Evolutionary conservation across 2,888 invertebrate species (phyloP), one percentile per base, ranked within the genome.

Genomic region (Hydropsyche betteni): DNA sequence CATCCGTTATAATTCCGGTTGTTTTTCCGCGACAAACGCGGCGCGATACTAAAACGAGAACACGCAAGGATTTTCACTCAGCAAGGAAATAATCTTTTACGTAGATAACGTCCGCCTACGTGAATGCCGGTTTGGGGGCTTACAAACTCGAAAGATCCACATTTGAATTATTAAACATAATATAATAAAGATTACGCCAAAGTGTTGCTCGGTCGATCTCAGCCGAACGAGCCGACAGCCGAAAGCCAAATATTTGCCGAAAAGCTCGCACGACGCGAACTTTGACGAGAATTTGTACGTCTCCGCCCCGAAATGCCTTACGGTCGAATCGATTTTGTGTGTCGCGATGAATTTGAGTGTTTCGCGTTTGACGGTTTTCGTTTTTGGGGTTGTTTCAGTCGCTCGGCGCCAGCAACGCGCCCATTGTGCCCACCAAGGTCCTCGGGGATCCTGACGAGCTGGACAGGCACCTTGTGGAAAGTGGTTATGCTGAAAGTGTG

Each of bases 391-490:
- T 44, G 44, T 80, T 78, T 53, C 85, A 92, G 91, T 89, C 91
- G 0, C 84, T 92, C 69, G 91, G 91, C 12, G 86, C 86, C 8
- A 91, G 91, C 75, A 91, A 91, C 82, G 94, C 94, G 5, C 94
- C 95, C 0, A 91, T 96, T 79, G 94, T 96, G 5, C 95, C 95
- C 70, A 95, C 95, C 7, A 90, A 92, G 84, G 87, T 95, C 76
- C 89, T 96, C 61, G 91, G 93, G 44, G 95, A 96, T 84, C 94
- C 94, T n/a, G 91, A 93, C 81, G 93, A 95, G 84, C 85, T 94
- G 81, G 94, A 94, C 83, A 85, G 91, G 69, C 90, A 93, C 80
- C 86, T 94, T 76, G 87, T 92, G 2, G 92, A 89, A 81, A 89
- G 90, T 83, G 90, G 90, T 78, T 90, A 88, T 80, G 85, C 88